Evolutionary conservation across 2,113 vertebrate species (phyloP), one percentile per base, ranked within the genome.

Genomic region (Phylloscopus whistleri): DNA sequence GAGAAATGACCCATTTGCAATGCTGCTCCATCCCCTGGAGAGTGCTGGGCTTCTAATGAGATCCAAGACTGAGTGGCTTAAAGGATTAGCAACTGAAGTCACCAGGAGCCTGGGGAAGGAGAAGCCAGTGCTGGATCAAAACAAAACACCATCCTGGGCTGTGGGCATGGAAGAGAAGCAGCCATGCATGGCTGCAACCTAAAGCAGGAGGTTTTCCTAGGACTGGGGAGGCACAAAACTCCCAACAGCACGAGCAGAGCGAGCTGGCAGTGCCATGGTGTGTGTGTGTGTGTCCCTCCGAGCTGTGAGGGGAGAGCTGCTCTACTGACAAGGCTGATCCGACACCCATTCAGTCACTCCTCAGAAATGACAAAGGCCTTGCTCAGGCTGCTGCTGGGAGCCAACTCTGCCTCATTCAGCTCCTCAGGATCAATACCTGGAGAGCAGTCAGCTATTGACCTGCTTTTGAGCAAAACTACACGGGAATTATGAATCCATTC

Each of bases 31-130:
- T 51, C 78, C 86, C 85, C 88, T 56, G 75, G 76, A 69, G 92
- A 84, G n/a, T 16, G 4, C 63, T 28, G 49, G 68, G 63, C 76
- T 87, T 52, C 44, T 94, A 86, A 96, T 79, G 69, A 90, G 87
- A 90, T 87, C 70, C 55, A 84, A 88, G 75, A 81, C 75, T 56
- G 55, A 80, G 79, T 72, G 82, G 93, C 73, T 95, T 95, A 95
- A 93, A 78, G 92, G 92, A 93, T 93, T 97, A 95, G 68, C 60
- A 68, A 20, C 76, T 51, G 80, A 74, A 94, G 85, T 56, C 75
- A 41, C 39, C 0, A 0, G 33, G 75, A 74, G 64, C 7, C 31
- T 48, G 33, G 62, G 64, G 52, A 84, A 72, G 73, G 90, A 73
- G 89, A 53, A 70, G 89, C 17, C 31, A 10, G 67, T 0, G 4